Conservation (phyloP, 2,113 vertebrate genomes). For the Turdus rufiventris region DNA sequence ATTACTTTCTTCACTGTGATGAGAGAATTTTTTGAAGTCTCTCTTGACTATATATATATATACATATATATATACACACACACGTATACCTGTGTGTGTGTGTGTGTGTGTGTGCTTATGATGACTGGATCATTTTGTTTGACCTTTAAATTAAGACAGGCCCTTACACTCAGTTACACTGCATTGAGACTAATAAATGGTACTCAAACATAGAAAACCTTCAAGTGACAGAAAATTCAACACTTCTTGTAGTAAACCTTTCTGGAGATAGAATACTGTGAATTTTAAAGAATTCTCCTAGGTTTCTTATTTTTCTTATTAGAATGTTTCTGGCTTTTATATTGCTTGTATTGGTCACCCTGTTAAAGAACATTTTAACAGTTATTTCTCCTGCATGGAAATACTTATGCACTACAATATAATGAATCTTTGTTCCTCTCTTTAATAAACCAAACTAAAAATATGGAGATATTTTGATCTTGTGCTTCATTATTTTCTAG, state of each 20-base stretch:
- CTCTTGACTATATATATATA: not conserved
- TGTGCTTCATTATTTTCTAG: not conserved
- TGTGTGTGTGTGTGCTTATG: not conserved
- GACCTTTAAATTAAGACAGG: not conserved
- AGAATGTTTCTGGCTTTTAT: not conserved
- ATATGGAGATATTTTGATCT: not conserved
- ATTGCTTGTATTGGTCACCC: not conserved
- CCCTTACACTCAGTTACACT: not conserved
- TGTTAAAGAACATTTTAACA: not conserved
- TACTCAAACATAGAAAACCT: not conserved
- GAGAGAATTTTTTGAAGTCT: not conserved
- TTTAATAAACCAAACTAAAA: not conserved
- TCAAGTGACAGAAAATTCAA: not conserved
- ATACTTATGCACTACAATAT: not conserved
- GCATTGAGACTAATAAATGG: not conserved
- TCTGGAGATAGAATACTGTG: not conserved
- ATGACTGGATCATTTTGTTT: not conserved
- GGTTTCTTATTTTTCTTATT: not conserved
- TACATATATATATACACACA: fast-evolving
- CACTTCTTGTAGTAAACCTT: not conserved
- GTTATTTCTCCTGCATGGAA: not conserved
- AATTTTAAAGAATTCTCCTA: not conserved
- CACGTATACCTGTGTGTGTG: not conserved
- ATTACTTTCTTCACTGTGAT: not conserved
- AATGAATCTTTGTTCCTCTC: not conserved